Evolutionary conservation across 2,888 invertebrate species (phyloP).

Genomic region (Trilocha varians): DNA sequence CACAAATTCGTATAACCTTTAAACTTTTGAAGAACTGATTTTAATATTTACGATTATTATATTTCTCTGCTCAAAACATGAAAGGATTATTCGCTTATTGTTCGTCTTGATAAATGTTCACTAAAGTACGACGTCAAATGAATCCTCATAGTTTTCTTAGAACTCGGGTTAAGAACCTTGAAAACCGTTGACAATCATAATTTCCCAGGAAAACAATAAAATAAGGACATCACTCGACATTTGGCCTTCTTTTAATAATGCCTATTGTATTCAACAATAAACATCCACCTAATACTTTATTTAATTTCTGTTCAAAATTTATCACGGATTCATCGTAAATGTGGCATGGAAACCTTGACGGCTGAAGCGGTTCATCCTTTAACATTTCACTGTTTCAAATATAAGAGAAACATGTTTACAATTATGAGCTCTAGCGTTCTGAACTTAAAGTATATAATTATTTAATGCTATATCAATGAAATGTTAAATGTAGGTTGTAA

Average conservation of each 20-base stretch:
- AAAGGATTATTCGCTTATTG: no score
- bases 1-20: no score
- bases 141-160: no score
- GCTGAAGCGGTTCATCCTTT: not conserved
- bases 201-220: not conserved
- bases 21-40: no score
- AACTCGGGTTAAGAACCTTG: no score
- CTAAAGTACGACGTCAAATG: no score
- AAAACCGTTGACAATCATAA: not conserved
- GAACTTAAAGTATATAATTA: not conserved
- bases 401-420: not conserved
- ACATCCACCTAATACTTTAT: constrained; percentile 17
- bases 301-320: constrained; percentile 15
- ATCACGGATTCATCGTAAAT: constrained; percentile 24
- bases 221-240: not conserved
- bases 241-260: not conserved
- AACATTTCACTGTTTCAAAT: constrained; percentile 1
- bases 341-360: constrained; percentile 23
- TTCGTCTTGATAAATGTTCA: no score
- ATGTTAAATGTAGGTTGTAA: not conserved
- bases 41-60: no score
- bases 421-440: not conserved
- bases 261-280: constrained; percentile 12
- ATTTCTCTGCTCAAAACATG: no score
- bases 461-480: not conserved